Percentiles rank a stretch among this genome's conserved stretches.
Evolutionary conservation across 1,140 invertebrate species (phyloP).

Genomic region (Capitella teleta): DNA sequence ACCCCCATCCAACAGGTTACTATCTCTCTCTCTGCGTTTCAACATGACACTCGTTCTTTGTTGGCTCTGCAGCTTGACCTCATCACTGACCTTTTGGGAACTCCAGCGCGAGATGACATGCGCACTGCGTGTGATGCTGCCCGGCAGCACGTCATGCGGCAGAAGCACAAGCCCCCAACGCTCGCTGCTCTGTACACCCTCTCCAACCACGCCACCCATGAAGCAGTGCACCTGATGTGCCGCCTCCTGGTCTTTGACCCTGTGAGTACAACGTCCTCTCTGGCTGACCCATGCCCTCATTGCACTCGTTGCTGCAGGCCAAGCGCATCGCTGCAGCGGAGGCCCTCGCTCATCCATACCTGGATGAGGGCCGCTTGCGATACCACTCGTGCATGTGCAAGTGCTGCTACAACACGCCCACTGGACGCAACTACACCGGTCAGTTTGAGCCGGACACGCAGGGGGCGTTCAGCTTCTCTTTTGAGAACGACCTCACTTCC

Average conservation of each 20-base stretch:
- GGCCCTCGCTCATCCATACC: constrained; percentile 88
- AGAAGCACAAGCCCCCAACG: constrained; percentile 75
- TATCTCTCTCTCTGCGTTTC: neutral
- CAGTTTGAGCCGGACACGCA: constrained; percentile 87
- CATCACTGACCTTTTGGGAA: constrained; percentile 92
- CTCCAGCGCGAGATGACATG: constrained; percentile 88
- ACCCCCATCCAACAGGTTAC: constrained; percentile 82
- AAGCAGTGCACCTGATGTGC: constrained; percentile 93
- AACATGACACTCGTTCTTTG: neutral
- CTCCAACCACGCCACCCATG: constrained; percentile 83
- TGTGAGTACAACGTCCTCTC: constrained; percentile 50
- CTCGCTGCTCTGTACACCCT: constrained; percentile 83
- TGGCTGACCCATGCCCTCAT: neutral
- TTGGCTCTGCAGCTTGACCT: constrained; percentile 68
- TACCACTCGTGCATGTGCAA: constrained; percentile 99
- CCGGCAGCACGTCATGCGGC: constrained; percentile 77
- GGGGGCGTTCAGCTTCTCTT: constrained; percentile 80
- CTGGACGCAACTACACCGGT: constrained; percentile 46
- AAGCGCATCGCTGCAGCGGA: constrained; percentile 88
- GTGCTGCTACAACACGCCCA: constrained; percentile 65
- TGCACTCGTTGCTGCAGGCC: constrained; percentile 49
- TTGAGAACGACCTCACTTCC: constrained; percentile 84
- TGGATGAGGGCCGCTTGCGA: constrained; percentile 90
- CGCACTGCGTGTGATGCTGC: constrained; percentile 90
- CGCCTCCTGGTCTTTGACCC: constrained; percentile 98